A percentile compares a stretch with the other conserved stretches of the same genome.
Evolutionary conservation across 2,888 invertebrate genomes (phyloP).

Genomic region (Rotaria sp.): DNA sequence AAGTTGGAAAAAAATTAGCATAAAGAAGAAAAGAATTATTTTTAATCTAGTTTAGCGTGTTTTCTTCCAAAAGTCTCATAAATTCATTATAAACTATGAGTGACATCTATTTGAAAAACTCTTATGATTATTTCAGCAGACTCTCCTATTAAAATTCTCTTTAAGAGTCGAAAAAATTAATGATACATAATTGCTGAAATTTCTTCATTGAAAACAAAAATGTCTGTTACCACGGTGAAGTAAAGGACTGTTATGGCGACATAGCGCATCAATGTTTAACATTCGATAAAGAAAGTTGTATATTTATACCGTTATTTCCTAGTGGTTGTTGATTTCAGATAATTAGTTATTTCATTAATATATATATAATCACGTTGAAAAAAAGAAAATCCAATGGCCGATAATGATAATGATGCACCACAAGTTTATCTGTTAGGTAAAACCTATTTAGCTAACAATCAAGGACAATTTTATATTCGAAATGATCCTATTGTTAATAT

Average conservation of each 20-base stretch:
- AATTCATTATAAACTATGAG: too few species aligned
- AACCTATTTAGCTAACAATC: conserved; percentile 70
- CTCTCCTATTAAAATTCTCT: too few species aligned
- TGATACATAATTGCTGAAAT: too few species aligned
- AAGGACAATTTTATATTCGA: conserved; percentile 75
- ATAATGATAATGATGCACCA: background rate
- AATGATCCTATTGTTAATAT: conserved; percentile 70
- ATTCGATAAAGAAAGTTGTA: background rate
- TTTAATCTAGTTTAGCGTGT: too few species aligned
- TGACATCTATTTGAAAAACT: too few species aligned
- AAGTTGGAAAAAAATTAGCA: too few species aligned
- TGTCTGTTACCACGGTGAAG: background rate
- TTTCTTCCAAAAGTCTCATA: too few species aligned
- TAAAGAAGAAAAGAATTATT: too few species aligned
- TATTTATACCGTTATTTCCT: background rate
- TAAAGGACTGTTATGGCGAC: conserved; percentile 5
- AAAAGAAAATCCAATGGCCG: background rate
- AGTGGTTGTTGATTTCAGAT: background rate
- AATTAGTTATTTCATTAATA: background rate
- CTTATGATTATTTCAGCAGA: too few species aligned
- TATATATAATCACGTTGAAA: too few species aligned
- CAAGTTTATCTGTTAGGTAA: background rate
- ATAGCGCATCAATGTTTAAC: background rate
- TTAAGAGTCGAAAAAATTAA: too few species aligned
- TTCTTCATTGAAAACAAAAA: too few species aligned